These are phyloP conservation scores for Sphaerophoria taeniata DNA, from an alignment of 2,888 invertebrate species.

Conservation along the genomic window DNA sequence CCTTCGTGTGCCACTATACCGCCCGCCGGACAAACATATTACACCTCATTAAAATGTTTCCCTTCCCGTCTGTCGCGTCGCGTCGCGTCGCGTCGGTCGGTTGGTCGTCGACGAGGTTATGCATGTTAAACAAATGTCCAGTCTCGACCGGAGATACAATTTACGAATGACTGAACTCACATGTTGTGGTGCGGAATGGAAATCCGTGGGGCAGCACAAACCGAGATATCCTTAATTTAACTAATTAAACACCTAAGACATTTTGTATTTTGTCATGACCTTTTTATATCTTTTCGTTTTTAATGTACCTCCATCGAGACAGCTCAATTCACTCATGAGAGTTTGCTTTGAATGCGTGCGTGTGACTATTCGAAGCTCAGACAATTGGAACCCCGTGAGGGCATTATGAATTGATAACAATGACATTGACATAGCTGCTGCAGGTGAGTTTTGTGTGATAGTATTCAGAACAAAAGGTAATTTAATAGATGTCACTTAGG, in stretches of 20 bases:
- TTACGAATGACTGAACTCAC: constrained; percentile 43
- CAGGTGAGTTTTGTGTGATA: constrained; percentile 61
- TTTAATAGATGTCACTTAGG: constrained; percentile 55
- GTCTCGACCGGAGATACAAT: constrained; percentile 42
- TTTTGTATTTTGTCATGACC: constrained; percentile 60
- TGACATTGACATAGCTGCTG: constrained; percentile 71
- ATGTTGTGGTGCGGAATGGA: constrained; percentile 63
- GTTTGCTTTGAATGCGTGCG: constrained; percentile 33
- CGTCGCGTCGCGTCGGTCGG: neutral
- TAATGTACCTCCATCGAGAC: constrained; percentile 39
- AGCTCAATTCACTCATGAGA: constrained; percentile 55
- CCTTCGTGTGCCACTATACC: constrained; percentile 52
- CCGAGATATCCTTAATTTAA: constrained; percentile 72
- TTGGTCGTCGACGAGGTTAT: neutral
- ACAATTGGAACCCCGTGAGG: constrained; percentile 10
- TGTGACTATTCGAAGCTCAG: constrained; percentile 9
- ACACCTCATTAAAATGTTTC: constrained; percentile 71
- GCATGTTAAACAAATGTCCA: constrained; percentile 45
- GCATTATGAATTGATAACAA: constrained; percentile 66
- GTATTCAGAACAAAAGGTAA: constrained; percentile 40
- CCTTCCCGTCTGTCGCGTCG: neutral
- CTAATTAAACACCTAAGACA: constrained; percentile 72
- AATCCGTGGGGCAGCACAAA: constrained; percentile 61
- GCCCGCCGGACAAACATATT: constrained; percentile 73
- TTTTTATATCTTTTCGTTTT: constrained; percentile 37